Evolutionary conservation across 2,888 invertebrate genomes (phyloP), one percentile per base, ranked within the genome.

Genomic region (Schizaphis graminum): DNA sequence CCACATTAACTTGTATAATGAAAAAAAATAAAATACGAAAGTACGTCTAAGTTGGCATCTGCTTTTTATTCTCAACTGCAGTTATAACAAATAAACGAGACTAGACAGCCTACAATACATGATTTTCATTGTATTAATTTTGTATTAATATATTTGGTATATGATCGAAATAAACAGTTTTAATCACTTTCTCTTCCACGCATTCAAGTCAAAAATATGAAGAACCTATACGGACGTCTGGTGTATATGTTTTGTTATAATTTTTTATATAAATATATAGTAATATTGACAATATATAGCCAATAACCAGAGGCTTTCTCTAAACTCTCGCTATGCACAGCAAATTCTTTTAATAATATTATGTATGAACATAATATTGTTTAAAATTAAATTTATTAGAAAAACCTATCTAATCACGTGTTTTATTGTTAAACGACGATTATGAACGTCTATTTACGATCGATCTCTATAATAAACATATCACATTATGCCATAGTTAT

Each of bases 111-210:
- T 26, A 49, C 35, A 4, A 35, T 3, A 28, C 84, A 84, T 28
- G 53, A 84, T 84, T 91, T 84, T 84, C 53, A 91, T 91, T 91
- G 77, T 91, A 84, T 77, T 77, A 11, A 47, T 67, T 67, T 67
- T 24, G 49, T 49, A 89, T 26, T 89, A 53, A 28, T 49, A 49
- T 67, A 53, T 53, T 44, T 41, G 28, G 44, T 53, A 16, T 44
- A n/a, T 44, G 21, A 85, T 91, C 41, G 11, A 84, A 91, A 85
- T 41, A 28, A 85, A 56, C 85, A 4, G 44, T 91, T 85, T 85
- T 85, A 91, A 85, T 92, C 91, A 92, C 91, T 92, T 92, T 92
- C 91, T 92, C 91, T 92, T 92, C 61, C 35, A 35, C 24, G 47
- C 86, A 35, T 86, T 86, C 86, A 56, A 85, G 56, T 56, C 56